These are phyloP conservation scores for Macroglossus sobrinus DNA, from an alignment of 2,113 vertebrate genomes.

Conservation along the genomic window DNA sequence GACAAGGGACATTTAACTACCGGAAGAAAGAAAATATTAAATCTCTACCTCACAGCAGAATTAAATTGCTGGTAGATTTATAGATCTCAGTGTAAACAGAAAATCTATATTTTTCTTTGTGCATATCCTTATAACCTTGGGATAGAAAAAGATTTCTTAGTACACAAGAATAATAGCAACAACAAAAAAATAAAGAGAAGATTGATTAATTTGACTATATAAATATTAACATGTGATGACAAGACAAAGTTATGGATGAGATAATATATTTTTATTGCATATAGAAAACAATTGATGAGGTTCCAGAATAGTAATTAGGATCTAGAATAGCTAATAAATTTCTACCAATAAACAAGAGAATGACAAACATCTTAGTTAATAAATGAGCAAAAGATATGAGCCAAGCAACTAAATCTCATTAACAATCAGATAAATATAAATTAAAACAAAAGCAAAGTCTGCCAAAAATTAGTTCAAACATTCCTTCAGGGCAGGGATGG, in stretches of 20 bases:
- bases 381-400: neutral
- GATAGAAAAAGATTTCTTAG: neutral
- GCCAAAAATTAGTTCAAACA: neutral
- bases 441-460: neutral
- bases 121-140: neutral
- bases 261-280: neutral
- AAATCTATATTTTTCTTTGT: neutral
- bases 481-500: neutral
- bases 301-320: neutral
- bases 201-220: neutral
- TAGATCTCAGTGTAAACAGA: neutral
- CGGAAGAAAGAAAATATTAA: neutral
- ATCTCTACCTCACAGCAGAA: neutral
- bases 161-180: neutral
- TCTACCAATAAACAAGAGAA: neutral
- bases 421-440: neutral
- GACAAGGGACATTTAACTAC: neutral
- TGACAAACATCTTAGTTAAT: neutral
- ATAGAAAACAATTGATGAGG: neutral
- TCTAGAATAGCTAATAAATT: neutral
- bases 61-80: neutral
- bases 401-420: neutral
- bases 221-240: neutral
- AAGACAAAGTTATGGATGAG: neutral
- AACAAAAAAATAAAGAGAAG: neutral